These are phyloP conservation scores for Ibidorhyncha struthersii DNA, from an alignment of 2,113 vertebrate genomes.

Conservation along the genomic window DNA sequence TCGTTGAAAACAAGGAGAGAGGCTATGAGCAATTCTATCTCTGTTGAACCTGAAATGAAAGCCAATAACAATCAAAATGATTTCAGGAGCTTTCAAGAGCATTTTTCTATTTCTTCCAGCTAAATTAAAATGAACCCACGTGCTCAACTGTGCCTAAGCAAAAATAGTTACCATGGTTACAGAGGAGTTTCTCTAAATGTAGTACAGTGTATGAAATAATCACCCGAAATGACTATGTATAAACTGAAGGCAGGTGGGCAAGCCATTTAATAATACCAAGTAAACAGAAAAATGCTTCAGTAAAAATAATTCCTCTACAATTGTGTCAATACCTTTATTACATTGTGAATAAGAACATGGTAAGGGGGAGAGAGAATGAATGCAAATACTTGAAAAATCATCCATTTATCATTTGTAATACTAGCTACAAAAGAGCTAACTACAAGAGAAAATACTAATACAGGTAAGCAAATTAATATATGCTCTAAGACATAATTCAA, in stretches of 20 bases:
- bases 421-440: background rate
- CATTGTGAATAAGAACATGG: background rate
- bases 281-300: constrained; percentile 9
- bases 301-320: background rate
- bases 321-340: background rate
- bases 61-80: background rate
- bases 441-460: background rate
- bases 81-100: constrained; percentile 23
- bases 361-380: background rate
- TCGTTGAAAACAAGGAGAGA: background rate
- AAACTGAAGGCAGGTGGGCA: constrained; percentile 40
- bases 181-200: constrained; percentile 39
- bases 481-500: background rate
- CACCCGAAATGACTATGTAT: constrained; percentile 44
- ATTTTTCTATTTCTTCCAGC: constrained; percentile 11
- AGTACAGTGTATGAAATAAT: constrained; percentile 64
- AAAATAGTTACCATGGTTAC: constrained; percentile 70
- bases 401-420: background rate
- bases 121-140: constrained; percentile 45
- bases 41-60: constrained; percentile 45
- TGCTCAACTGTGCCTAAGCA: constrained; percentile 37
- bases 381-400: background rate
- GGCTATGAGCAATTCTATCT: background rate
- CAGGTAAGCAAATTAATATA: background rate
- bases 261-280: constrained; percentile 50